Evolutionary conservation across 1,140 invertebrate species (phyloP).

Genomic region (Zaprionus africanus): DNA sequence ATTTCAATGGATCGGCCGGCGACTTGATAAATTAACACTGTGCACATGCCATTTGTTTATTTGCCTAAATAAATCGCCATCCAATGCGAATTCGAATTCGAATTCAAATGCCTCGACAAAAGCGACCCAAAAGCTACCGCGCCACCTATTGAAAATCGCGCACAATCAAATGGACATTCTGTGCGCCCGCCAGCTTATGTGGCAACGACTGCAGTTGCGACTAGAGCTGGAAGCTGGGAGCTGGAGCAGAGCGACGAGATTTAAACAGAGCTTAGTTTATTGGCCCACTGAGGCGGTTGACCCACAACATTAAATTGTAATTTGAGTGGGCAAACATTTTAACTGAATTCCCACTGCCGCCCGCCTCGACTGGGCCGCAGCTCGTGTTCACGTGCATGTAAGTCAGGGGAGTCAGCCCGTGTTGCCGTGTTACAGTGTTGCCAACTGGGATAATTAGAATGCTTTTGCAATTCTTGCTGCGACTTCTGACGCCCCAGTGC

Average conservation of each 20-base stretch:
- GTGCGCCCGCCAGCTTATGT: conserved; percentile 71
- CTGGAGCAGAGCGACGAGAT: conserved; percentile 15
- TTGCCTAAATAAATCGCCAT: conserved; percentile 76
- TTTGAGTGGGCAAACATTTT: conserved; percentile 82
- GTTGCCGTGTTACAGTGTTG: conserved; percentile 31
- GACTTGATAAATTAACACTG: conserved; percentile 79
- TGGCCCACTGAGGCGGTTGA: conserved; percentile 78
- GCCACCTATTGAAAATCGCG: conserved; percentile 68
- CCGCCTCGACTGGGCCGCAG: conserved; percentile 4
- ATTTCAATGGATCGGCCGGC: conserved; percentile 61
- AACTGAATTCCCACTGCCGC: conserved; percentile 58
- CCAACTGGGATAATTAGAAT: conserved; percentile 69
- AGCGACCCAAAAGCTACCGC: conserved; percentile 59
- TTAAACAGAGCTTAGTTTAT: conserved; percentile 70
- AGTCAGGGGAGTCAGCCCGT: conserved; percentile 51
- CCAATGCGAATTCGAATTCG: conserved; percentile 38
- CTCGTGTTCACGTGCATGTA: conserved; percentile 49
- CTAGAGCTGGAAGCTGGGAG: not conserved
- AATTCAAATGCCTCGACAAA: conserved; percentile 57
- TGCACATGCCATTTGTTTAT: conserved; percentile 82
- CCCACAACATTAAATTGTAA: conserved; percentile 82
- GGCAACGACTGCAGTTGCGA: conserved; percentile 37
- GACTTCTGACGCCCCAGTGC: conserved; percentile 66
- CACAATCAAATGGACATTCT: conserved; percentile 71
- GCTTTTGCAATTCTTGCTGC: conserved; percentile 50